A percentile compares a stretch with the other conserved stretches of the same genome.
Evolutionary conservation across 2,888 invertebrate genomes (phyloP).

Genomic region (Eristalis pertinax): DNA sequence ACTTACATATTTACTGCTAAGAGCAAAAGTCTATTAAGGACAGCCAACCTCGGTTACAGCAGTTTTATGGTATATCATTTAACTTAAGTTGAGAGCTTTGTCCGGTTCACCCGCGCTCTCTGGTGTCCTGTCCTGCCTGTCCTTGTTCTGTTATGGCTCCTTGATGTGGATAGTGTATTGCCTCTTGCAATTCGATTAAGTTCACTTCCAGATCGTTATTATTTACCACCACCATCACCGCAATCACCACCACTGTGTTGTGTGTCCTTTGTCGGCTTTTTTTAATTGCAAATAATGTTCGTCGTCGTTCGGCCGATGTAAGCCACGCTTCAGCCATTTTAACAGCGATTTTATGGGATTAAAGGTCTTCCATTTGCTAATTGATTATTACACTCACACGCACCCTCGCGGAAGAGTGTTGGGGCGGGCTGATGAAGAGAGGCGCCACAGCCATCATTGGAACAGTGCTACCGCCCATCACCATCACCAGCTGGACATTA

Average conservation of each 20-base stretch:
- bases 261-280: slow-evolving; percentile 54
- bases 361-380: slow-evolving; percentile 67
- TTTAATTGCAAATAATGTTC: slow-evolving; percentile 56
- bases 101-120: slow-evolving; percentile 5
- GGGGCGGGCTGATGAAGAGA: neutral
- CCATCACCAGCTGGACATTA: neutral
- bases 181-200: slow-evolving; percentile 56
- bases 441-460: no score
- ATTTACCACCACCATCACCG: slow-evolving; percentile 41
- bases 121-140: neutral
- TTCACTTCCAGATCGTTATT: slow-evolving; percentile 46
- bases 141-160: neutral
- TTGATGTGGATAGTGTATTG: slow-evolving; percentile 6
- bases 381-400: slow-evolving; percentile 51
- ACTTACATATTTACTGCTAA: slow-evolving; percentile 55
- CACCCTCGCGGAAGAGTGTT: neutral
- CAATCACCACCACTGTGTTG: neutral
- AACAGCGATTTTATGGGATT: slow-evolving; percentile 60
- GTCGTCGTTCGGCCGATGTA: slow-evolving; percentile 29
- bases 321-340: slow-evolving; percentile 53
- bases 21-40: slow-evolving; percentile 65
- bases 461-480: neutral
- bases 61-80: slow-evolving; percentile 61
- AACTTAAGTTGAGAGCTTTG: slow-evolving; percentile 48
- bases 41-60: slow-evolving; percentile 38